Evolutionary conservation across 2,888 invertebrate genomes (phyloP).

Genomic region (Diplolepis rosae): DNA sequence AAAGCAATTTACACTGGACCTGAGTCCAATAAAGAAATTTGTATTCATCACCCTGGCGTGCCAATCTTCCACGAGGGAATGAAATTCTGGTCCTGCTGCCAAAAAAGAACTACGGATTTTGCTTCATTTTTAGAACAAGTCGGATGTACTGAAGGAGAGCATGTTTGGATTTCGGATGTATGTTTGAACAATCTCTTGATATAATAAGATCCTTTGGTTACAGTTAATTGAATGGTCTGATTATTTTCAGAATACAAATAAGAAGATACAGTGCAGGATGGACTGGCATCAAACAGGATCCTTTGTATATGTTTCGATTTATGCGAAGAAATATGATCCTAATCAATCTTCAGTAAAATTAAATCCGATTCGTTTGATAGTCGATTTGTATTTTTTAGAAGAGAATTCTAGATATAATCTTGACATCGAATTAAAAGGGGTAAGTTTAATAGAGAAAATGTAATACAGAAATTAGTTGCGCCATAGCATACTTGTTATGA

Average conservation of each 20-base stretch:
- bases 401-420: slow-evolving; percentile 83
- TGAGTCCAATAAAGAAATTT: slow-evolving; percentile 78
- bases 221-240: no score
- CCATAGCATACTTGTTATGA: slow-evolving; percentile 14
- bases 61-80: slow-evolving; percentile 97
- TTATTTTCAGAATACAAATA: slow-evolving; percentile 74
- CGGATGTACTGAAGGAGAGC: slow-evolving; percentile 90
- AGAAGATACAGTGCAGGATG: slow-evolving; percentile 83
- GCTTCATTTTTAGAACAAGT: slow-evolving; percentile 91
- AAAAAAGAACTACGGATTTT: slow-evolving; percentile 90
- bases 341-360: slow-evolving; percentile 83
- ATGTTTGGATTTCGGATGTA: slow-evolving; percentile 89
- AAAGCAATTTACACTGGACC: slow-evolving; percentile 81
- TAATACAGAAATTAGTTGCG: not conserved
- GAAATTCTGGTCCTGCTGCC: slow-evolving; percentile 98
- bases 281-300: slow-evolving; percentile 97
- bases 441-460: slow-evolving; percentile 78
- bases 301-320: slow-evolving; percentile 89
- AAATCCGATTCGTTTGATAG: slow-evolving; percentile 87
- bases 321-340: slow-evolving; percentile 92
- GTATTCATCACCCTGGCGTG: slow-evolving; percentile 89
- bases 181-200: no score
- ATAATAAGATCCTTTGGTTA: no score
- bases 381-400: slow-evolving; percentile 85
- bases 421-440: slow-evolving; percentile 88